Conservation (phyloP, 2,113 vertebrate species). For the Thomomys bottae region DNA sequence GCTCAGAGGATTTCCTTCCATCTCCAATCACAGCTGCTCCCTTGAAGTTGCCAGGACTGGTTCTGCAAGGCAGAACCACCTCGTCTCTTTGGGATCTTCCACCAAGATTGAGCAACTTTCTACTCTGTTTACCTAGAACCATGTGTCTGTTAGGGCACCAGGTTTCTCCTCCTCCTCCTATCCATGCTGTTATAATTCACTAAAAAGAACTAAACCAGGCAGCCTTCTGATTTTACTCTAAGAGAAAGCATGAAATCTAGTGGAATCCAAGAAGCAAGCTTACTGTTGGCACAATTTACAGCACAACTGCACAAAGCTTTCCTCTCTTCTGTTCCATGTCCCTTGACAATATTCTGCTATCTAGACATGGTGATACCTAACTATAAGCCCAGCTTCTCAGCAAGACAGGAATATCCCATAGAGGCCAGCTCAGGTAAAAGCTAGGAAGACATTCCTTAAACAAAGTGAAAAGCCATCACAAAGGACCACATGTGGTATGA, state of each 20-base stretch:
- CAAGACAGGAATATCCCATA: too few relatives aligned
- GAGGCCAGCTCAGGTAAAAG: too few relatives aligned
- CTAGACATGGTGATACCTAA: not conserved
- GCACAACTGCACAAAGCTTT: not conserved
- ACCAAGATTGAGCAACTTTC: not conserved
- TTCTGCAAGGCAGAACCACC: conserved; percentile 51
- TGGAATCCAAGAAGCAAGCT: not conserved
- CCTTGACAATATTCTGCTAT: not conserved
- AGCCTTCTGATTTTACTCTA: too few relatives aligned
- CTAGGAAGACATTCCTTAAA: too few relatives aligned
- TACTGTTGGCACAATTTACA: not conserved
- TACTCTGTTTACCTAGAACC: not conserved
- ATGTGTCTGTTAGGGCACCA: not conserved
- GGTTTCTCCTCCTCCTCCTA: conserved; percentile 7
- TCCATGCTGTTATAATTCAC: not conserved
- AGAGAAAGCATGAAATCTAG: not conserved
- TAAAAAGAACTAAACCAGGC: not conserved
- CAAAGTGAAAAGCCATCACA: conserved; percentile 25
- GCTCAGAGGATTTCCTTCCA: not conserved
- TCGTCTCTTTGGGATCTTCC: not conserved
- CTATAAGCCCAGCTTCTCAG: not conserved
- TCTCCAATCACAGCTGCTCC: conserved; percentile 25
- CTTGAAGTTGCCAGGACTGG: not conserved
- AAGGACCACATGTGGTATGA: not conserved
- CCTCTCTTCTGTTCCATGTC: not conserved